phyloP scores from a whole-genome alignment of 2,888 invertebrate genomes.

The Phrixothrix hirtus region DNA sequence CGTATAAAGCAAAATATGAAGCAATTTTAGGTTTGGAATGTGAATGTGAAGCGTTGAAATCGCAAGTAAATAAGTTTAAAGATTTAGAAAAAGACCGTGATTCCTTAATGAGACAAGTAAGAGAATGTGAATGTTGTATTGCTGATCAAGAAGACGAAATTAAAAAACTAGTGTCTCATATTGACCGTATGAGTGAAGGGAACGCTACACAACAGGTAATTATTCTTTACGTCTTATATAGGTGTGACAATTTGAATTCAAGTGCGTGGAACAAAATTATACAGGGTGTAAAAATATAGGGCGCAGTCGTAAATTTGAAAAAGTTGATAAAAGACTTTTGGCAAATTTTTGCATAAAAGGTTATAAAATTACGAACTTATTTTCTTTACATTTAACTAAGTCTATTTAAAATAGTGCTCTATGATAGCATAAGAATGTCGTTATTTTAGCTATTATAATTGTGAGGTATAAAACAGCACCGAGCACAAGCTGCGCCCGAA shows the following conservation, averaged over 20 bases:
- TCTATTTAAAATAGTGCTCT: too few species aligned
- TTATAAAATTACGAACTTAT: too few species aligned
- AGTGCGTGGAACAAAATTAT: too few species aligned
- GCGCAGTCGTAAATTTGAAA: too few species aligned
- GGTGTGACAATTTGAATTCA: conserved; percentile 40
- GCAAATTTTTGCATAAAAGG: too few species aligned
- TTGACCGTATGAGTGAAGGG: conserved; percentile 56
- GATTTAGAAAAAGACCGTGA: conserved; percentile 58
- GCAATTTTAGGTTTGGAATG: conserved; percentile 44
- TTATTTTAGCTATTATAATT: too few species aligned
- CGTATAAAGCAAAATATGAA: conserved; percentile 50
- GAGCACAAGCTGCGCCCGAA: too few species aligned
- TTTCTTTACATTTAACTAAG: too few species aligned
- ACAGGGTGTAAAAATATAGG: too few species aligned
- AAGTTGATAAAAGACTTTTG: too few species aligned
- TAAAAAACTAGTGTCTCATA: conserved; percentile 59
- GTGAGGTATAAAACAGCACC: too few species aligned
- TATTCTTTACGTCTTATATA: conserved; percentile 11
- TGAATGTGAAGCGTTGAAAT: conserved; percentile 44
- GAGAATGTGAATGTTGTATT: conserved; percentile 60
- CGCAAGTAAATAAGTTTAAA: conserved; percentile 46
- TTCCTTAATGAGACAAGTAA: conserved; percentile 57
- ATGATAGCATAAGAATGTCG: too few species aligned
- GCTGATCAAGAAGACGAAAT: conserved; percentile 65
- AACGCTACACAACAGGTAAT: conserved; percentile 51